Evolutionary conservation across 1,140 invertebrate species (phyloP), one percentile per base, ranked within the genome.

Genomic region (Papilio helenus): DNA sequence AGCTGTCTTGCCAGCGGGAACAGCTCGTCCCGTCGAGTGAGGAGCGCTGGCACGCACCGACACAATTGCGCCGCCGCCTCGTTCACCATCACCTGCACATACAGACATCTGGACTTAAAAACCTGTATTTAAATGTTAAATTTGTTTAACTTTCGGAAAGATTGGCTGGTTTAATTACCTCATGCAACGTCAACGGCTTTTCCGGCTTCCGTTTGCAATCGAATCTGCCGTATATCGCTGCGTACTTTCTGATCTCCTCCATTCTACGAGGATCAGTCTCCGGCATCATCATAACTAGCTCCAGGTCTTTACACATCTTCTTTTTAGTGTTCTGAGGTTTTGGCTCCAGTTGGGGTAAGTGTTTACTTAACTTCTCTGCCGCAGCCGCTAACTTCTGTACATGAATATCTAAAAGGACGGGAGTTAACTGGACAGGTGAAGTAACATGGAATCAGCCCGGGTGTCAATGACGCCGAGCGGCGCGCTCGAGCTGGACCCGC

Each of bases 51-150:
- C 79, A 98, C 96, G 89, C 98, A 97, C 88, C 97, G 96, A 90
- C 99, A 99, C 79, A 99, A 97, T 92, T 99, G 99, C 1, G 98
- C 98, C 0, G 99, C 98, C 0, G 99, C 99, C 93, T 99, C 99
- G 94, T 99, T 99, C 12, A 99, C 98, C 55, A 98, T 98, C 20
- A 99, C 96, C 97, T 97, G 89, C 34, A 44, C 9, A 39, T 16
- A 14, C 16, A 14, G 4, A 20, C 39, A 72, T 7, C n/a, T 55
- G 18, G 16, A 18, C 18, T 18, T 55, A 68, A 16, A 46, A 46
- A 46, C 44, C 10, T 46, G 10, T 3, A 46, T 0, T 14, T 46
- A 46, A 46, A 14, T 46, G 3, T 4, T 46, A 46, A 46, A 1
- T 68, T 20, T 3, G 4, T 4, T 68, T 34, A 29, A 8, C 18